These are phyloP conservation scores for Myocastor coypus DNA, from an alignment of 2,113 vertebrate species.

Conservation along the genomic window DNA sequence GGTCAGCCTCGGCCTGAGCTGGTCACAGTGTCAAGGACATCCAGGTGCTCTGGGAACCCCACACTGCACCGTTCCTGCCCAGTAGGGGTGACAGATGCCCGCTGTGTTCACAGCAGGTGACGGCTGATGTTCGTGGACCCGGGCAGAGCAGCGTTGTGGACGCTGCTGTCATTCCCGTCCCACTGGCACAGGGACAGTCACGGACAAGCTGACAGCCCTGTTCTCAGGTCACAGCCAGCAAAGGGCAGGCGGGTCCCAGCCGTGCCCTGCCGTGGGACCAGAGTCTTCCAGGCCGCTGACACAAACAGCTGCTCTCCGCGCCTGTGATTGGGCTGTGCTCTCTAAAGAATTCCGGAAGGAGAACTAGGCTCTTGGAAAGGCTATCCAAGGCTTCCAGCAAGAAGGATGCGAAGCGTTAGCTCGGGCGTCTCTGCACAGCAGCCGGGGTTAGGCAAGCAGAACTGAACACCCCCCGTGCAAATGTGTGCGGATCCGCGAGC, in stretches of 20 bases:
- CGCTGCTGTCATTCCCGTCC: neutral
- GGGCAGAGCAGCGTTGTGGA: neutral
- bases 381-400: neutral
- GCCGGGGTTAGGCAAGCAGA: neutral
- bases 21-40: neutral
- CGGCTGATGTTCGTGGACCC: neutral
- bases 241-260: neutral
- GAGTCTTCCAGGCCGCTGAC: neutral
- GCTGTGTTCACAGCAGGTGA: neutral
- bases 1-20: conserved; percentile 66
- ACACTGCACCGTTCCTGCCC: neutral
- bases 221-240: fast-evolving
- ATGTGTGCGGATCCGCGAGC: neutral
- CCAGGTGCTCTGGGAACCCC: neutral
- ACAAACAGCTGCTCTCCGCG: no score
- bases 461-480: neutral
- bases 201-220: neutral
- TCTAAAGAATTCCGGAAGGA: neutral
- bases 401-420: neutral
- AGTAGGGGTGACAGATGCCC: neutral
- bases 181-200: neutral
- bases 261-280: fast-evolving
- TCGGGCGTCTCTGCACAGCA: neutral
- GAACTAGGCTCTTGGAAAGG: neutral
- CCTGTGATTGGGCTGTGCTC: neutral